Percentiles rank a stretch among this genome's conserved stretches.
Evolutionary conservation across 2,797 vertebrate genomes (phyloP).

Genomic region (Capromys pilorides): DNA sequence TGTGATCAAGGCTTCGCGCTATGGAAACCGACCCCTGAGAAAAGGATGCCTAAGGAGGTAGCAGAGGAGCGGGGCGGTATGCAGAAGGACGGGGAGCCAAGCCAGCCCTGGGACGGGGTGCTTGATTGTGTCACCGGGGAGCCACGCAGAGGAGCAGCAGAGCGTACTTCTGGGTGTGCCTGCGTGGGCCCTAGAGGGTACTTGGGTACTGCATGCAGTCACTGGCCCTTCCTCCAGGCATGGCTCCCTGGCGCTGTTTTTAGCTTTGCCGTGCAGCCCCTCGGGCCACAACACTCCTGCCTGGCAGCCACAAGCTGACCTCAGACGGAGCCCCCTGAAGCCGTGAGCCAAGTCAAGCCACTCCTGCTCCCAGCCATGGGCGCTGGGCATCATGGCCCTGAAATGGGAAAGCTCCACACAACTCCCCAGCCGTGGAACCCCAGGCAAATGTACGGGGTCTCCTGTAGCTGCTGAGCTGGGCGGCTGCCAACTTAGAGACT

Average conservation of each 20-base stretch:
- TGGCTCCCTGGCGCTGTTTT: no score
- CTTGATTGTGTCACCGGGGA: not conserved
- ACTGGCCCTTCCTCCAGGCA: no score
- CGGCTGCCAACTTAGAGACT: not conserved
- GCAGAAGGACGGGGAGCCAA: not conserved
- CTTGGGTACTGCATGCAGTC: not conserved
- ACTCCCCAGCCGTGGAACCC: not conserved
- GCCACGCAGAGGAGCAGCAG: not conserved
- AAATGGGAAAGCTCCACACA: not conserved
- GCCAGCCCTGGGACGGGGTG: not conserved
- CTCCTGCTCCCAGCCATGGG: not conserved
- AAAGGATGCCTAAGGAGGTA: not conserved
- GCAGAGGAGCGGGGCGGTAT: accelerated
- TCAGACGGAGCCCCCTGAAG: not conserved
- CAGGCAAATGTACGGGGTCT: no score
- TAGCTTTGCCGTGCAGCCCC: not conserved
- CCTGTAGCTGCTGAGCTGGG: not conserved
- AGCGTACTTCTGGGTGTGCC: not conserved
- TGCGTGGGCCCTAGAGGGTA: not conserved
- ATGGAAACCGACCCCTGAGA: not conserved
- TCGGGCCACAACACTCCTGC: not conserved
- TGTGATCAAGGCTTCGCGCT: not conserved
- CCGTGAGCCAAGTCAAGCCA: not conserved
- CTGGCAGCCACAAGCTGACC: not conserved
- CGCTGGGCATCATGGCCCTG: not conserved